Conservation (phyloP, 1,140 invertebrate species). For the Drosophila pseudoananassae region DNA sequence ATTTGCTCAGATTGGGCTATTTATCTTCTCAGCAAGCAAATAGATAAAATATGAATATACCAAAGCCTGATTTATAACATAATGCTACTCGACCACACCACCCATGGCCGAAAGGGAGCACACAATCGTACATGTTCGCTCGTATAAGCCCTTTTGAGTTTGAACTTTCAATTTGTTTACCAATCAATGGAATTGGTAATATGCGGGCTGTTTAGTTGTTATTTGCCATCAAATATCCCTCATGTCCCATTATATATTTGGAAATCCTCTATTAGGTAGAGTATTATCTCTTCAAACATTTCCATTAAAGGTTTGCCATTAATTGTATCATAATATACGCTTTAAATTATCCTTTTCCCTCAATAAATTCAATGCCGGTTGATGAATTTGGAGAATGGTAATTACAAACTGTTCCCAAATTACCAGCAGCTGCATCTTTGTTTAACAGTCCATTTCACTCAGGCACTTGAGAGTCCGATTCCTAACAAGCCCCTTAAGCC, state of each 20-base stretch:
- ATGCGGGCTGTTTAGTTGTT: constrained; percentile 26
- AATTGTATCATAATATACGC: background rate
- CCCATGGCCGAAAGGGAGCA: background rate
- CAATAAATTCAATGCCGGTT: background rate
- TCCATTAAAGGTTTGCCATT: background rate
- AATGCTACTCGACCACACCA: background rate
- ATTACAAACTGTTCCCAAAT: background rate
- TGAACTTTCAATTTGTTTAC: constrained; percentile 14
- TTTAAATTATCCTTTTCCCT: background rate
- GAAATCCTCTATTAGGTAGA: background rate
- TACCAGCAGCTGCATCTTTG: constrained; percentile 11
- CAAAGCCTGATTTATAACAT: constrained; percentile 37
- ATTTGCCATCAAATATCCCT: background rate
- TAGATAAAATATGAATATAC: constrained; percentile 40
- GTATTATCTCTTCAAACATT: constrained; percentile 9
- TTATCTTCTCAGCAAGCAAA: constrained; percentile 38
- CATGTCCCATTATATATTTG: background rate
- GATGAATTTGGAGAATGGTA: background rate
- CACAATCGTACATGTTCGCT: background rate
- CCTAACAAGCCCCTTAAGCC: constrained; percentile 11
- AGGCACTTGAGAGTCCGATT: constrained; percentile 27
- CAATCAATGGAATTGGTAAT: constrained; percentile 14
- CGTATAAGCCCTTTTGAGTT: background rate
- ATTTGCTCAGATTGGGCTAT: constrained; percentile 36
- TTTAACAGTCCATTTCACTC: constrained; percentile 24